Evolutionary conservation across 2,888 invertebrate species (phyloP), one percentile per base, ranked within the genome.

Genomic region (Caenorhabditis sp.): DNA sequence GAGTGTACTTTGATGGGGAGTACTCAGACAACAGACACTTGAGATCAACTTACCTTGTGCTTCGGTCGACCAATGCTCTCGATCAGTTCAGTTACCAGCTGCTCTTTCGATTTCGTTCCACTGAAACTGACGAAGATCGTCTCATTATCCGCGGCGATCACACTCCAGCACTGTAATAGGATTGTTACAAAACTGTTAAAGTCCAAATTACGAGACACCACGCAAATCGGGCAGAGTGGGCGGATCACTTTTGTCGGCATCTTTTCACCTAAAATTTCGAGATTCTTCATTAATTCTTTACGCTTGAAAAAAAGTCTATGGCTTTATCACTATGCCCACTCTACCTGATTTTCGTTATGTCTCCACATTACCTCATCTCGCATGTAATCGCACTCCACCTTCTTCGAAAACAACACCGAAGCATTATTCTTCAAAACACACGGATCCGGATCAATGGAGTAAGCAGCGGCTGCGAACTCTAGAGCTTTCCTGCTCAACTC

Each of bases 11-110:
- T 47, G 47, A 10, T 47, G 47, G 19, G n/a, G 47, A 47, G 47
- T 47, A 73, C 49, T 61, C 49, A 28, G 38, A 66, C 73, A 73
- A 54, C 47, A 47, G 10, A n/a, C 47, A 38, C 51, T 54, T 54
- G 54, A 70, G 58, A 64, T 19, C 28, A 64, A 12, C 19, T 12
- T 38, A 88, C 89, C 75, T 87, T 82, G 47, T 86, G 85, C 73
- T 88, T 89, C 26, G 89, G 89, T 31, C 84, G 86, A 14, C 89
- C 84, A 86, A 91, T 90, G 28, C 90, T 89, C 72, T 91, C 91
- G 58, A 91, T 72, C 10, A 91, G 85, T 66, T 91, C 91, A 14
- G 87, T 81, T n/a, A 91, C 88, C 31, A 91, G 82, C 64, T 91
- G 91, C 19, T 88, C 85, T 61, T 87, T 87, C 10, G 90, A 87